Percentiles rank a stretch among this genome's conserved stretches.
Evolutionary conservation across 2,797 vertebrate genomes (phyloP).

Genomic region (Picus viridis): DNA sequence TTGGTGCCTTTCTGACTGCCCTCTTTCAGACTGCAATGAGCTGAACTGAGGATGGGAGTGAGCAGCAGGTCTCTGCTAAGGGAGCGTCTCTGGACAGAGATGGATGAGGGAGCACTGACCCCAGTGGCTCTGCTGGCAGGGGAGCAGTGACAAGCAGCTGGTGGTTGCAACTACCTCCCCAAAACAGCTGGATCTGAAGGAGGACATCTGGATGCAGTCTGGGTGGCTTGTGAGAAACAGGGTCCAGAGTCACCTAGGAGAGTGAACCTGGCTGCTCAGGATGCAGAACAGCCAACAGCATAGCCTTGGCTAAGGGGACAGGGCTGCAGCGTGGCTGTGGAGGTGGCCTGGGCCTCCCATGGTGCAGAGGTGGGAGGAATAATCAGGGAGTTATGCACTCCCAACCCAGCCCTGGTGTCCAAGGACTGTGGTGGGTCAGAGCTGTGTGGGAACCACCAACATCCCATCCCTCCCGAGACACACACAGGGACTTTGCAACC

Average conservation of each 20-base stretch:
- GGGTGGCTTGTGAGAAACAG: slow-evolving; percentile 48
- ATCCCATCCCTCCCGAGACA: fast-evolving
- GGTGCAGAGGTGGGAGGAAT: neutral
- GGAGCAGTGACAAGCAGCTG: slow-evolving; percentile 61
- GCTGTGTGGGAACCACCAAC: neutral
- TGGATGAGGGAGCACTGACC: slow-evolving; percentile 60
- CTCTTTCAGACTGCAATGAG: neutral
- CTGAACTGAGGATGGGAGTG: neutral
- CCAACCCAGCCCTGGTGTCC: fast-evolving
- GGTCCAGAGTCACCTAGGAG: neutral
- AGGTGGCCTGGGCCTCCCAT: neutral
- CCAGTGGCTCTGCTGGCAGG: neutral
- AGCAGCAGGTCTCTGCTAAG: slow-evolving; percentile 12
- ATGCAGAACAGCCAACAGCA: neutral
- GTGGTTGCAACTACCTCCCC: slow-evolving; percentile 37
- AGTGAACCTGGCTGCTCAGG: neutral
- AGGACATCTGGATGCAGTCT: slow-evolving; percentile 55
- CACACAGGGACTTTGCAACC: fast-evolving
- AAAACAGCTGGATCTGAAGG: slow-evolving; percentile 63
- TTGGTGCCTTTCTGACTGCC: neutral
- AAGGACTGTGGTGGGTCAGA: neutral
- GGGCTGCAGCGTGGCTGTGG: neutral
- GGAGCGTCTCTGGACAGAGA: slow-evolving; percentile 25
- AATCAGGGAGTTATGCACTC: neutral
- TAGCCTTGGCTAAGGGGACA: fast-evolving